Evolutionary conservation across 2,888 invertebrate genomes (phyloP), one percentile per base, ranked within the genome.

Genomic region (Drosophila emarginata): DNA sequence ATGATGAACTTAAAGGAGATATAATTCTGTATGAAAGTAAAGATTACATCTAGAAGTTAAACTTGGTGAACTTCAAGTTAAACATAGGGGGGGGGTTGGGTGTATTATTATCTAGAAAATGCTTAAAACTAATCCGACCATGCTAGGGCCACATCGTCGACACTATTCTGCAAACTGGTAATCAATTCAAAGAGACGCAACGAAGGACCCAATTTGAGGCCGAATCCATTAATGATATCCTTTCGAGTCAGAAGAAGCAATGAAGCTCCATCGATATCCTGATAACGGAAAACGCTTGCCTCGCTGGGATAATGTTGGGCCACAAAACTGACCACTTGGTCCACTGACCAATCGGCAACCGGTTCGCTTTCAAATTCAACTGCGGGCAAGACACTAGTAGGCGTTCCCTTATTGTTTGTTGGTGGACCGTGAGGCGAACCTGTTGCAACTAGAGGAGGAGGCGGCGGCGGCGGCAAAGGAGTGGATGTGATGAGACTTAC

Each of bases 241-340:
- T 94, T 94, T 75, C 98, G 93, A 82, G 95, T 95, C 91, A 98
- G 94, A 83, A 98, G 93, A 69, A 97, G 93, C 62, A 98, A 91
- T 0, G 97, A 96, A 85, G 95, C 94, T 0, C 98, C 98, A 93
- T 98, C 98, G 73, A 98, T 97, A 90, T 98, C 97, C 93, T 98
- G 97, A 76, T 96, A 95, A 88, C 94, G 94, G 79, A 98, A 96
- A 36, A 96, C 94, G 64, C 94, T 93, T 0, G 98, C 97, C 89
- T 96, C 96, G 63, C 95, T 94, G 0, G 95, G 95, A 76, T 97
- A 97, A 88, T 95, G 94, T 76, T 95, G 94, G 1, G 93, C 92
- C 87, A 98, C 96, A 91, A 96, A 98, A 59, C 94, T 93, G 89
- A 95, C 95, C 1, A 98, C 97, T 90, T 98, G 95, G 70, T 95